Conservation (phyloP, 2,888 invertebrate genomes). For the Cantharis nigra region DNA sequence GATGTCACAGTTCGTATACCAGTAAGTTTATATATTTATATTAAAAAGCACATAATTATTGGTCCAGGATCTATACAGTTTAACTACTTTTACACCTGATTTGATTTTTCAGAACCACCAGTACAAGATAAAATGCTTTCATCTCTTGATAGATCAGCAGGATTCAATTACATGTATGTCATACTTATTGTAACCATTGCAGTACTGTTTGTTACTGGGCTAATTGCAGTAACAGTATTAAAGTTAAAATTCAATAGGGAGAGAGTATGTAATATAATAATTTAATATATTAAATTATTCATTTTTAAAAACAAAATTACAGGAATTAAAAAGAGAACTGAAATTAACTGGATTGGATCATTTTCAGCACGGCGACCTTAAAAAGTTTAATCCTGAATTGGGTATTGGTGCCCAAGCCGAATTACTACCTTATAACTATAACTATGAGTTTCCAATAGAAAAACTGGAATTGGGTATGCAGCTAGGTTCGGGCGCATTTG, state of each 20-base stretch:
- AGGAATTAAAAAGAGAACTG: slow-evolving; percentile 68
- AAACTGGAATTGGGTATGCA: slow-evolving; percentile 82
- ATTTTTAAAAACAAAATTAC: background rate
- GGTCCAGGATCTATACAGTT: too few species aligned
- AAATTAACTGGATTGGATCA: slow-evolving; percentile 73
- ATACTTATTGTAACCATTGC: slow-evolving; percentile 30
- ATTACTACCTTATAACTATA: slow-evolving; percentile 86
- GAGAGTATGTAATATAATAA: slow-evolving; percentile 36
- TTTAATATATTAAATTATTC: background rate
- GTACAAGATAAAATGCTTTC: background rate
- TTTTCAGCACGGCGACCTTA: slow-evolving; percentile 79
- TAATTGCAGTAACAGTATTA: background rate
- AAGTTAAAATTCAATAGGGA: slow-evolving; percentile 57
- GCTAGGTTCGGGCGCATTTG: slow-evolving; percentile 93
- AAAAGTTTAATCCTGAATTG: slow-evolving; percentile 83
- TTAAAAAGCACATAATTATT: too few species aligned
- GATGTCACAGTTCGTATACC: background rate
- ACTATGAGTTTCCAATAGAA: slow-evolving; percentile 88
- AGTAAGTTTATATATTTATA: too few species aligned
- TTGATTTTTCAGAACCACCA: slow-evolving; percentile 55
- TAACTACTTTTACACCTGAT: slow-evolving; percentile 30
- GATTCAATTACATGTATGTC: background rate
- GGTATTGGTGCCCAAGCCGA: slow-evolving; percentile 93
- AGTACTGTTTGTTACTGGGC: slow-evolving; percentile 31
- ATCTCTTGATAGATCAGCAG: background rate